A percentile compares a stretch with the other conserved stretches of the same genome.
phyloP scores from a whole-genome alignment of 2,113 vertebrate species.

The Chaetodon auriga region DNA sequence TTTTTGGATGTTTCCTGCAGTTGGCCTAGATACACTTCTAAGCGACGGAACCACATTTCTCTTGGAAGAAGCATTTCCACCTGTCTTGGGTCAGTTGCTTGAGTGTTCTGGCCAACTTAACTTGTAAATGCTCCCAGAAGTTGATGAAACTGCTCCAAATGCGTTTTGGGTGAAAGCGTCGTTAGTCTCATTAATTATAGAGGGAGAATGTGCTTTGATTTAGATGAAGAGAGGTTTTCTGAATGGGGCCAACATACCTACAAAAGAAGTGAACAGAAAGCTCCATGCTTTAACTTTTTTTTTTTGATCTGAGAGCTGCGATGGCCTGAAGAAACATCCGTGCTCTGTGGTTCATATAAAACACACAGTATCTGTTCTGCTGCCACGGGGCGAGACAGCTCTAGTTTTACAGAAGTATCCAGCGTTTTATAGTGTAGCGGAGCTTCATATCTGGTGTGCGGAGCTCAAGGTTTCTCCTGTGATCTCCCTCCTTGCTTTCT shows the following conservation, averaged over 20 bases:
- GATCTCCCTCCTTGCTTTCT: conserved; percentile 51
- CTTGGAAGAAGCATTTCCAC: conserved; percentile 17
- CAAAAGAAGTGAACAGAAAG: not conserved
- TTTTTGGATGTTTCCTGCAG: conserved; percentile 9
- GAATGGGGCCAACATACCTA: not conserved
- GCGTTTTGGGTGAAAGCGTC: not conserved
- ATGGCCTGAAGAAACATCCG: conserved; percentile 5
- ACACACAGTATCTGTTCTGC: conserved; percentile 34
- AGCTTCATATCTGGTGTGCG: conserved; percentile 42
- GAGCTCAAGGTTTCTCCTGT: conserved; percentile 43
- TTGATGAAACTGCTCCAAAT: conserved; percentile 10
- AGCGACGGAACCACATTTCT: not conserved
- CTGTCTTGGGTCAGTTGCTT: conserved; percentile 14
- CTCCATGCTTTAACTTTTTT: not conserved
- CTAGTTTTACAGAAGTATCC: conserved; percentile 33
- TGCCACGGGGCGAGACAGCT: conserved; percentile 22
- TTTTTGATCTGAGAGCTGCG: conserved; percentile 3
- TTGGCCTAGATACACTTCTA: conserved; percentile 6
- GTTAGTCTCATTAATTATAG: conserved; percentile 7
- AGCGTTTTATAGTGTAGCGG: conserved; percentile 26
- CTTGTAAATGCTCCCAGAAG: not conserved
- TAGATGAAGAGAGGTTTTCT: not conserved
- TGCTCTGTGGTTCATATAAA: conserved; percentile 20
- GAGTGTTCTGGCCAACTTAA: conserved; percentile 3
- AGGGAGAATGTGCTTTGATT: conserved; percentile 20